Evolutionary conservation across 2,888 invertebrate genomes (phyloP).

Genomic region (Heterodera filipjevi): DNA sequence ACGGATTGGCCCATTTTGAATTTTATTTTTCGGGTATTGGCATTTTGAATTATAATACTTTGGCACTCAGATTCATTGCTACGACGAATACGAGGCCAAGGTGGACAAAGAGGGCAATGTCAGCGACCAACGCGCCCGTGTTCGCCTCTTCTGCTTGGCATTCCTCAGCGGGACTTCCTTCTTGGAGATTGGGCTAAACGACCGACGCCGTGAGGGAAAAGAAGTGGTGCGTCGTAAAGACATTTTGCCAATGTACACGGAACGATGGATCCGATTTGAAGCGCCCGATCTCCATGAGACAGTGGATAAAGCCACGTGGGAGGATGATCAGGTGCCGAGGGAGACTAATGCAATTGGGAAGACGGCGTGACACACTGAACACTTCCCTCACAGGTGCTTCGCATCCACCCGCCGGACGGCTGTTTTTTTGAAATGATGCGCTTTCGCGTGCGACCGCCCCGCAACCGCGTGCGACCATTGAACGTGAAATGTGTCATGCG

Average conservation of each 20-base stretch:
- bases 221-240: conserved; percentile 98
- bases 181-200: conserved; percentile 94
- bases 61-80: conserved; percentile 59
- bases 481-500: conserved; percentile 81
- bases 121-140: conserved; percentile 85
- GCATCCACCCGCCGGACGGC: conserved; percentile 61
- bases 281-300: conserved; percentile 92
- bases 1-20: too few species aligned
- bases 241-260: conserved; percentile 91
- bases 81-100: conserved; percentile 63
- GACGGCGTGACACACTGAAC: not conserved
- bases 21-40: too few species aligned
- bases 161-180: conserved; percentile 96
- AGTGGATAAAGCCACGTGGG: conserved; percentile 73
- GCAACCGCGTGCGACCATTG: conserved; percentile 92
- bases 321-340: conserved; percentile 68
- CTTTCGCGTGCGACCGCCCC: conserved; percentile 84
- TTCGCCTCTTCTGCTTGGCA: conserved; percentile 90
- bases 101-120: conserved; percentile 80
- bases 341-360: not conserved
- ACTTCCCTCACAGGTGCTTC: conserved; percentile 56
- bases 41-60: not conserved
- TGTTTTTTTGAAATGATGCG: conserved; percentile 64
- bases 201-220: conserved; percentile 70
- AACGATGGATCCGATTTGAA: conserved; percentile 98